Percentiles rank a stretch among this genome's conserved stretches.
phyloP scores from a whole-genome alignment of 2,888 invertebrate genomes.

The Catocala sponsa region DNA sequence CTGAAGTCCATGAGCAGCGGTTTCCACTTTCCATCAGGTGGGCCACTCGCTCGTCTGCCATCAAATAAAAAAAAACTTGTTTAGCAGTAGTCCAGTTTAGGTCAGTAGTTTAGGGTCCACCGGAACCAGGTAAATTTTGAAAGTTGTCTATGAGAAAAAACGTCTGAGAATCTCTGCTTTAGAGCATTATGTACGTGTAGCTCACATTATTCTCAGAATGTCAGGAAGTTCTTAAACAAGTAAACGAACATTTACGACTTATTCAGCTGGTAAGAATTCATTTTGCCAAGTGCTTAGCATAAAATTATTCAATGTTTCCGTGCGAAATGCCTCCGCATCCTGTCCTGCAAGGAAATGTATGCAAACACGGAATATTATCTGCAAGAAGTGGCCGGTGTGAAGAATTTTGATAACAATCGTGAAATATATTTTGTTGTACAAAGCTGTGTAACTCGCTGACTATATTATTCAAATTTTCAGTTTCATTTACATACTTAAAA shows the following conservation, averaged over 20 bases:
- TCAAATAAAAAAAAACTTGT: too few relatives aligned
- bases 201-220: slow-evolving; percentile 6
- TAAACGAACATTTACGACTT: slow-evolving; percentile 28
- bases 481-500: too few relatives aligned
- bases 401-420: slow-evolving; percentile 1
- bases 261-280: slow-evolving; percentile 55
- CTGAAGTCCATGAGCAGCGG: too few relatives aligned
- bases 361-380: slow-evolving; percentile 35
- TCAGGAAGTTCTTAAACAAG: slow-evolving; percentile 13
- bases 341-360: slow-evolving; percentile 55
- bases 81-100: too few relatives aligned
- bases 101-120: too few relatives aligned
- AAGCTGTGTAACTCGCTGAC: too few relatives aligned
- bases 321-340: slow-evolving; percentile 60
- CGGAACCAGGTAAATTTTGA: too few relatives aligned
- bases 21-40: too few relatives aligned
- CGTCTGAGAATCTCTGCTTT: too few relatives aligned
- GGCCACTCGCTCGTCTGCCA: too few relatives aligned
- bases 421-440: neutral
- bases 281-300: slow-evolving; percentile 61
- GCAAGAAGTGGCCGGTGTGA: slow-evolving; percentile 31
- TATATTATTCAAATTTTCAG: too few relatives aligned
- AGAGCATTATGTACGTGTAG: neutral
- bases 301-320: slow-evolving; percentile 71
- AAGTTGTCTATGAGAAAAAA: too few relatives aligned